Percentiles rank a stretch among this genome's conserved stretches.
These are phyloP conservation scores for Guaruba guarouba DNA, from an alignment of 2,113 vertebrate genomes.

Conservation along the genomic window DNA sequence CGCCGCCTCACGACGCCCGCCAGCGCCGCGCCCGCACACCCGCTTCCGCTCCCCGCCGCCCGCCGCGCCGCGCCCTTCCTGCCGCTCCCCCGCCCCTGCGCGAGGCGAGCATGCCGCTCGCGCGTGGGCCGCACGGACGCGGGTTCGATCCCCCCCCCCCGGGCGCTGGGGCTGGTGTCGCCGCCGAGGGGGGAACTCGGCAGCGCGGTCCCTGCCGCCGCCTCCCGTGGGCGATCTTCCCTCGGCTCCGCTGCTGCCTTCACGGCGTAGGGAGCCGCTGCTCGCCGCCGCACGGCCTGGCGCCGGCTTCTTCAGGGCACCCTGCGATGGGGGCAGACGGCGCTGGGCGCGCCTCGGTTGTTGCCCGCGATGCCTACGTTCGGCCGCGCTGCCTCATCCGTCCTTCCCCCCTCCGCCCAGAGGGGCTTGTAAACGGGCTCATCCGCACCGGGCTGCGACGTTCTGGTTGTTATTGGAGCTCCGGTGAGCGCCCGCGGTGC, in stretches of 20 bases:
- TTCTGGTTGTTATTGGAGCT: rapidly evolving
- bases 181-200: too few species aligned
- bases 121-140: too few species aligned
- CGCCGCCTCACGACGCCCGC: too few species aligned
- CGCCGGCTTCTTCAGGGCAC: background rate
- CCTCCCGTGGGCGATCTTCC: background rate
- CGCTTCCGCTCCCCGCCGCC: too few species aligned
- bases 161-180: background rate
- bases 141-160: too few species aligned
- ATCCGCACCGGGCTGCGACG: rapidly evolving
- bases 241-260: too few species aligned
- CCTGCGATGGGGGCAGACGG: background rate
- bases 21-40: too few species aligned
- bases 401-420: background rate
- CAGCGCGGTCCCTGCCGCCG: background rate
- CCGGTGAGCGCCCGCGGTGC: rapidly evolving
- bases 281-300: too few species aligned
- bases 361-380: background rate
- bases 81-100: too few species aligned
- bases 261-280: background rate
- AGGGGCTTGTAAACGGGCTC: rapidly evolving
- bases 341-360: too few species aligned
- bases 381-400: background rate
- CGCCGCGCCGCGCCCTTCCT: too few species aligned
- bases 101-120: too few species aligned